phyloP scores from a whole-genome alignment of 1,140 invertebrate species.

The Lerema accius region DNA sequence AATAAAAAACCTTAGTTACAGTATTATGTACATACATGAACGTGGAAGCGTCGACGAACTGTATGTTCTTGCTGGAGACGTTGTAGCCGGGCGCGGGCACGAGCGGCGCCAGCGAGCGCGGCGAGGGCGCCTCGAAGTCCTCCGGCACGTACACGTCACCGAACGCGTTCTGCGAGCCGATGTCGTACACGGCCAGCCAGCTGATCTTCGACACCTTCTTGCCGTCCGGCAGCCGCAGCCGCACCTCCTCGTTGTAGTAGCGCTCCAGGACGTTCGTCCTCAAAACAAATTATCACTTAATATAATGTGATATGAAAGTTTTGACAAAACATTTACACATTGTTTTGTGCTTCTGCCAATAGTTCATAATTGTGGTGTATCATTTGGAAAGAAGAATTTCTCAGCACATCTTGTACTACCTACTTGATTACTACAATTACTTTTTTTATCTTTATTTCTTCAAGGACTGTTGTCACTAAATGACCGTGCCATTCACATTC shows the following conservation, averaged over 20 bases:
- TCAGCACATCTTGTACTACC: too few relatives aligned
- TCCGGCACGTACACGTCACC: slow-evolving; percentile 96
- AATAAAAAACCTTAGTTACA: too few relatives aligned
- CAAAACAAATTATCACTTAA: slow-evolving; percentile 25
- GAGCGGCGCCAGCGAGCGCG: slow-evolving; percentile 88
- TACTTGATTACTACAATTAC: too few relatives aligned
- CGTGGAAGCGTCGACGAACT: slow-evolving; percentile 92
- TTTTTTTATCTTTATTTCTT: too few relatives aligned
- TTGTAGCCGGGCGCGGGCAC: slow-evolving; percentile 85
- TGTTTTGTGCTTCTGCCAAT: too few relatives aligned
- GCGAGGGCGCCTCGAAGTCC: slow-evolving; percentile 93
- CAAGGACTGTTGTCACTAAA: too few relatives aligned
- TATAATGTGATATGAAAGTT: too few relatives aligned
- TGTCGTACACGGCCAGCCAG: slow-evolving; percentile 95
- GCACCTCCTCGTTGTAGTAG: slow-evolving; percentile 94
- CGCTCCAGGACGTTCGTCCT: slow-evolving; percentile 94
- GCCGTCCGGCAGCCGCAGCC: slow-evolving; percentile 91
- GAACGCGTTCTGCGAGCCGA: slow-evolving; percentile 93
- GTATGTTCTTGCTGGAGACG: slow-evolving; percentile 86
- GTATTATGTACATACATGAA: slow-evolving; percentile 84
- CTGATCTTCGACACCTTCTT: slow-evolving; percentile 95
- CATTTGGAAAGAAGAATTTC: too few relatives aligned
- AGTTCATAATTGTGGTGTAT: too few relatives aligned
- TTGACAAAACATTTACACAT: too few relatives aligned
- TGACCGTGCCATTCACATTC: too few relatives aligned